Evolutionary conservation across 2,113 vertebrate species (phyloP), one percentile per base, ranked within the genome.

Genomic region (Erythrocercus mccallii): DNA sequence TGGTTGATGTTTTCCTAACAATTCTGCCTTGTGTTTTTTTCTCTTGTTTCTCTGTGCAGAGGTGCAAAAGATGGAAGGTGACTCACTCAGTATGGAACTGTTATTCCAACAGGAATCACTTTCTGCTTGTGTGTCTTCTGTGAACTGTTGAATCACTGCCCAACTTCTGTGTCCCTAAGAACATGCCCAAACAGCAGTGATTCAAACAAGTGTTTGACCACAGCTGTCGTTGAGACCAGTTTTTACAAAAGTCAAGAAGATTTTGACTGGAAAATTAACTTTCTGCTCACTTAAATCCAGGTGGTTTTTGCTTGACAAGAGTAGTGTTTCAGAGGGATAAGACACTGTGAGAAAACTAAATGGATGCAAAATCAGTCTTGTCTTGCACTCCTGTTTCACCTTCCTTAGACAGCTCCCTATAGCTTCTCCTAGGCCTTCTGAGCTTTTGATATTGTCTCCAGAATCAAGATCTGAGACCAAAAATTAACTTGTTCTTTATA

Each of bases 51-150:
- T 38, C 66, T 80, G n/a, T 42, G 45, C 18, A 61, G 45, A 69
- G 74, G 37, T 68, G 45, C 25, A 64, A 24, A 83, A 81, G 37
- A 47, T 15, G 48, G 69, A 84, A 84, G 23, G 10, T 66, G 58
- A 50, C 35, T 65, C 0, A 0, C 15, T 66, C 9, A 20, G 28
- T 16, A 31, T 25, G 23, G 31, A 48, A 10, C 31, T 15, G 30
- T 35, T 61, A 40, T 23, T 56, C 47, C 33, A 47, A 35, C 38
- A 69, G 30, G 57, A 74, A 61, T 61, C 15, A 14, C 33, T 44
- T 80, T 38, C 54, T 74, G 30, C 28, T 37, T 1, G 0, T 40
- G 27, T 62, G 37, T 77, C 54, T 88, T 80, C 69, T 81, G 48
- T 1, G 7, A 74, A 33, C 5, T 8, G 33, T 27, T 81, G 66